Base-by-base conservation (phyloP, 2,113 vertebrate species). In the Prunella fulvescens region DNA sequence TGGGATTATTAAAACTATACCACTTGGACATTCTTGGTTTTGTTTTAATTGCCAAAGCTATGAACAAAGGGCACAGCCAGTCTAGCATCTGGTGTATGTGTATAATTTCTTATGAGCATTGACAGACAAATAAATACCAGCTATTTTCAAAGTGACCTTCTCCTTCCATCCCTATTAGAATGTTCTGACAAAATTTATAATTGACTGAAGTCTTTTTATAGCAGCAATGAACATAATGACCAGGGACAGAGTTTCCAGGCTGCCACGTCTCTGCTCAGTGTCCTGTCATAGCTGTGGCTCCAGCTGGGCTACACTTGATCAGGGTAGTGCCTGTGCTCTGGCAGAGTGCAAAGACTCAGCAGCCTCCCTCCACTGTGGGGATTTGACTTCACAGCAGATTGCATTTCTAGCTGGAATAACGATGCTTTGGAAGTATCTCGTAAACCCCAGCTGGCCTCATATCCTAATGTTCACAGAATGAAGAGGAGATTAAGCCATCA, bases 61-160 rank as follows among this genome's bases (percentile, higher is more conserved):
- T 20, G 77, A 94, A 92, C 67, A 93, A 93, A 96, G 82, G 82
- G 53, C 71, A 57, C 31, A 65, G 88, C 40, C 69, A 96, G 72
- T 78, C 76, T 74, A 88, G 90, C 92, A 95, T 93, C 80, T 95
- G 93, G 37, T 79, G 17, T 56, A 69, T 47, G 93, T 53, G 40
- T 81, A 39, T 76, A 64, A 86, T 86, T 92, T 57, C 86, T 93
- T 93, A 64, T 3, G n/a, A 88, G 76, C 80, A 91, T 2, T 88
- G 86, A 96, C 80, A 84, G 88, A 92, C 83, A 96, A 94, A 96
- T 81, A 96, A 96, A 96, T 95, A 84, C 0, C 7, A 94, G 69
- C 90, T 94, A n/a, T 91, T 94, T 94, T 88, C 92, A 94, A 94
- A 93, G 83, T 94, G 95, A 97, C 94, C 95, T 96, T 97, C 90